Evolutionary conservation across 2,797 vertebrate genomes (phyloP).

Genomic region (Bradypodion pumilum): DNA sequence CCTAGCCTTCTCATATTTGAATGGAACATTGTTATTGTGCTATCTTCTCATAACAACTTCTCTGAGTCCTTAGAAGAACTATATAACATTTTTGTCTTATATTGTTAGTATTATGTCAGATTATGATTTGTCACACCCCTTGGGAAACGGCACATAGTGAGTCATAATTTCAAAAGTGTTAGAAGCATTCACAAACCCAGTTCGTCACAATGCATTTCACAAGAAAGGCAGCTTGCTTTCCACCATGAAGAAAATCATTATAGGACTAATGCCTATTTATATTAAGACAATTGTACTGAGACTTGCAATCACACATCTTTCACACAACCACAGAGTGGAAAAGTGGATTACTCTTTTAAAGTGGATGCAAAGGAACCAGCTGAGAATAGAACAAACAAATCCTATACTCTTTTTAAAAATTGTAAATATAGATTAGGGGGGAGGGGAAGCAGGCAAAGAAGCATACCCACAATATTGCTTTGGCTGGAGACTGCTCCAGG

Average conservation of each 20-base stretch:
- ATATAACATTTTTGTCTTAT: background rate
- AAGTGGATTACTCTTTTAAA: background rate
- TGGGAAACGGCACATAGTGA: background rate
- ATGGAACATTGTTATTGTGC: background rate
- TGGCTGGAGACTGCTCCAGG: background rate
- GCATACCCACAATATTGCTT: background rate
- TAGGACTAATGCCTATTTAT: background rate
- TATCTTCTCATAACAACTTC: background rate
- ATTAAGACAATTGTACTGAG: background rate
- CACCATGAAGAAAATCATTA: background rate
- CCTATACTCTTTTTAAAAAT: background rate
- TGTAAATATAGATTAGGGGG: background rate
- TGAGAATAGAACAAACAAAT: background rate
- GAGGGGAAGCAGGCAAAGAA: background rate
- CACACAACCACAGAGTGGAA: background rate
- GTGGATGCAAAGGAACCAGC: no score
- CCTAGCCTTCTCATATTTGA: background rate
- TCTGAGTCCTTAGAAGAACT: background rate
- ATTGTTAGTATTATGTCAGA: background rate
- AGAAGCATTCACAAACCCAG: background rate
- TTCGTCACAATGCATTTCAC: conserved; percentile 49
- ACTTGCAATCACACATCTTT: background rate
- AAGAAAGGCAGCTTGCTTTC: conserved; percentile 17
- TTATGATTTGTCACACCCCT: background rate
- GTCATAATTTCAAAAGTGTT: background rate